Evolutionary conservation across 2,797 vertebrate species (phyloP).

Genomic region (Pangasius sanitwongsei): DNA sequence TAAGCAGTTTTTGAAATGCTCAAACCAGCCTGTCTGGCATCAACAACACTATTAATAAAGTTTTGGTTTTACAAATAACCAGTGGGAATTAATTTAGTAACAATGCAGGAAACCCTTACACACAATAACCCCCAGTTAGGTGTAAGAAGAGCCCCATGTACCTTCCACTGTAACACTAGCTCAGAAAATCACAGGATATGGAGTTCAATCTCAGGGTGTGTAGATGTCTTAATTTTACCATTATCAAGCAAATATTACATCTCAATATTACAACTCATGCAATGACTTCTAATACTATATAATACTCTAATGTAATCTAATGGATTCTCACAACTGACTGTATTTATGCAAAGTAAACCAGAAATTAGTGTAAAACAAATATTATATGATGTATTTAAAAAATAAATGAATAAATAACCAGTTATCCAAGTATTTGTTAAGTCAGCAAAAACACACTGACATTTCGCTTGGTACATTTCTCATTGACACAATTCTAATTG

Average conservation of each 20-base stretch:
- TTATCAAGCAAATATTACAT: neutral
- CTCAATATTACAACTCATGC: neutral
- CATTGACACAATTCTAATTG: neutral
- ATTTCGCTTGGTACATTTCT: neutral
- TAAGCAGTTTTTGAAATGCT: neutral
- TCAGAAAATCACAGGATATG: neutral
- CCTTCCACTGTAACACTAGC: neutral
- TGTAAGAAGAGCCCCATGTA: neutral
- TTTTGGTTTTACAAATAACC: neutral
- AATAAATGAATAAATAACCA: neutral
- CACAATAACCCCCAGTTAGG: neutral
- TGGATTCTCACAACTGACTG: neutral
- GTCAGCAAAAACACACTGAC: neutral
- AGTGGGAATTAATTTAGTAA: neutral
- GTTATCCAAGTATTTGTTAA: neutral
- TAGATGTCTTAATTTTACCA: neutral
- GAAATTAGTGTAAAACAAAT: neutral
- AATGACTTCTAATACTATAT: neutral
- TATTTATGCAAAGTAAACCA: neutral
- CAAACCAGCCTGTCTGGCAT: neutral
- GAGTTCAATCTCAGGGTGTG: neutral
- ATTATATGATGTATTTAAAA: neutral
- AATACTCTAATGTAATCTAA: neutral
- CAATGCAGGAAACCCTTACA: neutral
- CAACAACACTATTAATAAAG: neutral